Base-by-base conservation (phyloP, 2,888 invertebrate species). In the Cataglyphis albicans region DNA sequence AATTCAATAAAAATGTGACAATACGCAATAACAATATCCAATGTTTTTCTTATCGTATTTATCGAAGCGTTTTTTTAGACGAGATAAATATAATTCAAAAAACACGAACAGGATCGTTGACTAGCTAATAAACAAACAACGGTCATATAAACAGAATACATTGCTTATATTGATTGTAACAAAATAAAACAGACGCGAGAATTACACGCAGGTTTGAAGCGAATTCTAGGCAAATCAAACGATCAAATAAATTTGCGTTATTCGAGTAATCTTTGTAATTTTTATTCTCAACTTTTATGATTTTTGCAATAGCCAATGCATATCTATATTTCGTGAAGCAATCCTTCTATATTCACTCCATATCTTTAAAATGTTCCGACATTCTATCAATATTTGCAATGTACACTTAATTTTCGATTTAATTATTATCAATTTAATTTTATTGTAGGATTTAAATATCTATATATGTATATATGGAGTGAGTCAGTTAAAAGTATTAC, bases 161-260 rank as follows among this genome's bases (percentile, higher is more conserved):
- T 18, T 32, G 74, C 63, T 63, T 74, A 61, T 59, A 38, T 25
- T 41, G n/a, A 44, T 44, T 35, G 15, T 35, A 64, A n/a, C n/a
- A n/a, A 74, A 75, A 63, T 44, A 48, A 64, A 75, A 75, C 18
- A 75, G 52, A 75, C 74, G 18, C 12, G 6, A 75, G 44, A 64
- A 75, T 75, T 75, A 64, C 29, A 18, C n/a, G 1, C 3, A 74
- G 32, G 9, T 9, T 61, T 3, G 32, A n/a, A 18, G 38, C 44
- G 41, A 74, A 61, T 21, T 44, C 29, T 21, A 21, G 32, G 35
- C 21, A 63, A 74, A 74, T 3, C n/a, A 32, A 73, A 74, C 44
- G 44, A 32, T n/a, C 44, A 9, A 74, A 61, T 29, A 63, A 44
- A 44, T 74, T 74, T 41, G 15, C 9, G 18, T 61, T 61, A 63